These are phyloP conservation scores for Caenorhabditis sp. DNA, from an alignment of 2,888 invertebrate species.

Conservation along the genomic window DNA sequence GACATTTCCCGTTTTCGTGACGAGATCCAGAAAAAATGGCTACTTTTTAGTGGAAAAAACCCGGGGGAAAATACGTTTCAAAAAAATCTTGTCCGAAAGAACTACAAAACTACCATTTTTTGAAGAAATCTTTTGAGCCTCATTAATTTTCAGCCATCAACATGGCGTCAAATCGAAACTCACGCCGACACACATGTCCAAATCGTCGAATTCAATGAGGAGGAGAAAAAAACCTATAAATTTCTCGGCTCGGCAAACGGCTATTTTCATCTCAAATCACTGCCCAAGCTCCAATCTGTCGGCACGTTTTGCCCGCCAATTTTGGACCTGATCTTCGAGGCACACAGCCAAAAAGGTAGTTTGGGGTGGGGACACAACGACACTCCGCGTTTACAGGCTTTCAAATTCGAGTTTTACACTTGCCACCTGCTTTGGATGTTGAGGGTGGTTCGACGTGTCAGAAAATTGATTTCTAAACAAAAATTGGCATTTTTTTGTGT, in stretches of 20 bases:
- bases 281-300: slow-evolving; percentile 27
- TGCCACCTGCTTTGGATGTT: slow-evolving; percentile 31
- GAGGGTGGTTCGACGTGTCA: not conserved
- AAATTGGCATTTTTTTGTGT: not conserved
- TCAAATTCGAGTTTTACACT: slow-evolving; percentile 36
- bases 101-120: too few relatives aligned
- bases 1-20: too few relatives aligned
- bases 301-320: slow-evolving; percentile 35
- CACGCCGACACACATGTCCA: slow-evolving; percentile 25
- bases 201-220: slow-evolving; percentile 26
- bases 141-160: not conserved
- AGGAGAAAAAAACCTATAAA: slow-evolving; percentile 28
- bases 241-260: slow-evolving; percentile 33
- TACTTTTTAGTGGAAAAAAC: too few relatives aligned
- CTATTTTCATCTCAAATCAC: slow-evolving; percentile 23
- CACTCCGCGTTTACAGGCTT: slow-evolving; percentile 16
- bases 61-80: too few relatives aligned
- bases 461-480: not conserved
- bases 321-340: slow-evolving; percentile 38
- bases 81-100: too few relatives aligned
- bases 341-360: slow-evolving; percentile 2
- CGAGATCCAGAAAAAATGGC: too few relatives aligned
- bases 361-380: not conserved
- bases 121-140: too few relatives aligned
- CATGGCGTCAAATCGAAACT: slow-evolving; percentile 17